phyloP scores from a whole-genome alignment of 2,797 vertebrate species.

The Bradypus variegatus region DNA sequence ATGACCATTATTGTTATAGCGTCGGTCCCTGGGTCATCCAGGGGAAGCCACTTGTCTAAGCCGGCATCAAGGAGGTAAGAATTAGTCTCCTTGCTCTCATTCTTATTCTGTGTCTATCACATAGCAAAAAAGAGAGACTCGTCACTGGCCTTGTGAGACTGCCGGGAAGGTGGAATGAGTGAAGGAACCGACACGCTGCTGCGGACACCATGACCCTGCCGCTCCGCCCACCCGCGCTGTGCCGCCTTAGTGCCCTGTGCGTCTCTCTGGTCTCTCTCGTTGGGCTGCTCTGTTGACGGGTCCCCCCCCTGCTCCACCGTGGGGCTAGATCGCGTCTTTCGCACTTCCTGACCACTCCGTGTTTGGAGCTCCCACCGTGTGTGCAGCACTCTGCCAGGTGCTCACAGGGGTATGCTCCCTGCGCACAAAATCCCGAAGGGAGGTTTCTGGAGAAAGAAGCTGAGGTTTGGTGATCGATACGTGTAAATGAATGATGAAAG shows the following conservation, averaged over 20 bases:
- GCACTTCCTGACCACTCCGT: not conserved
- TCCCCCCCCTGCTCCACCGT: rapidly evolving
- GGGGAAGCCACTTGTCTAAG: not conserved
- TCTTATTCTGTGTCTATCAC: not conserved
- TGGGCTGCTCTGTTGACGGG: not conserved
- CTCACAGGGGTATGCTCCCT: rapidly evolving
- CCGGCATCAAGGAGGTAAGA: too few relatives aligned
- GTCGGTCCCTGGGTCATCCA: not conserved
- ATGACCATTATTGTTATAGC: rapidly evolving
- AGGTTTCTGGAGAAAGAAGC: not conserved
- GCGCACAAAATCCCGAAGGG: not conserved
- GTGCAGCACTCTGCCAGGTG: not conserved
- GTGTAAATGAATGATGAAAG: not conserved
- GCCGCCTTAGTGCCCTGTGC: not conserved
- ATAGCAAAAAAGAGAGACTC: not conserved
- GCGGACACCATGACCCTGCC: rapidly evolving
- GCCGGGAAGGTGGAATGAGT: not conserved
- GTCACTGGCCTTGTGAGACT: not conserved
- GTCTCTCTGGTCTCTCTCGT: not conserved
- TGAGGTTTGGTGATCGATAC: not conserved
- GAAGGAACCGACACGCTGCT: not conserved
- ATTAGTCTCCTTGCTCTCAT: not conserved
- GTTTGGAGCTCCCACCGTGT: not conserved
- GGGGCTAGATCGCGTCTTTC: not conserved
- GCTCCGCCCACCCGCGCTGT: not conserved